Evolutionary conservation across 2,888 invertebrate species (phyloP), one percentile per base, ranked within the genome.

Genomic region (Nemapogon koenigi): DNA sequence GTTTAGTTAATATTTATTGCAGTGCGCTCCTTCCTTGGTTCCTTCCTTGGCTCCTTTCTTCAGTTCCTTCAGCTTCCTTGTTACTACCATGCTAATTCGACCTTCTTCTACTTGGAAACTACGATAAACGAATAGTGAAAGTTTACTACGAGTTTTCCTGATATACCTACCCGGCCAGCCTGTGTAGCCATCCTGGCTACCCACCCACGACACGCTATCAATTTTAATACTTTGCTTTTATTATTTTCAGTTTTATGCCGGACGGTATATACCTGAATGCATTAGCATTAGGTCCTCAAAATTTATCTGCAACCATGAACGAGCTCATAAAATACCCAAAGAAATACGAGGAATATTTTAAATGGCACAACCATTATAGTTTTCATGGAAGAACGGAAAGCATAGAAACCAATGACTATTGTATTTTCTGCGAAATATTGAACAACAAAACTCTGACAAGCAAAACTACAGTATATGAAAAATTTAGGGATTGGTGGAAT

Each of bases 231-330:
- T n/a, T n/a, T n/a, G n/a, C n/a, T n/a, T n/a, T n/a, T n/a, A n/a
- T 36, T 43, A 35, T 37, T 65, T 59, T 14, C 64, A 75, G 75
- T 40, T 73, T 72, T 40, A 51, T 72, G 57, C 72, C 75, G n/a
- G 58, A 67, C 11, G 60, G 62, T 15, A 59, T 62, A 16, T 76
- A 73, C 43, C 46, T 76, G 7, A 52, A 76, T 40, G 72, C 65
- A 11, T 51, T 49, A 43, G 47, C 62, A 16, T 40, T 68, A 1
- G 59, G 57, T 2, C 46, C 51, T 0, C 8, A 44, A 14, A 46
- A 55, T 31, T 45, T 78, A 30, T 72, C 68, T 1, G 42, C 45
- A 4, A 52, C 52, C 44, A 75, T 78, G 50, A 41, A 59, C 32
- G 50, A 55, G 15, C 44, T 78, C 1, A 68, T 72, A 3, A 48